Percentiles rank a stretch among this genome's conserved stretches.
These are phyloP conservation scores for Coenonympha arcania DNA, from an alignment of 2,888 invertebrate species.

Conservation along the genomic window DNA sequence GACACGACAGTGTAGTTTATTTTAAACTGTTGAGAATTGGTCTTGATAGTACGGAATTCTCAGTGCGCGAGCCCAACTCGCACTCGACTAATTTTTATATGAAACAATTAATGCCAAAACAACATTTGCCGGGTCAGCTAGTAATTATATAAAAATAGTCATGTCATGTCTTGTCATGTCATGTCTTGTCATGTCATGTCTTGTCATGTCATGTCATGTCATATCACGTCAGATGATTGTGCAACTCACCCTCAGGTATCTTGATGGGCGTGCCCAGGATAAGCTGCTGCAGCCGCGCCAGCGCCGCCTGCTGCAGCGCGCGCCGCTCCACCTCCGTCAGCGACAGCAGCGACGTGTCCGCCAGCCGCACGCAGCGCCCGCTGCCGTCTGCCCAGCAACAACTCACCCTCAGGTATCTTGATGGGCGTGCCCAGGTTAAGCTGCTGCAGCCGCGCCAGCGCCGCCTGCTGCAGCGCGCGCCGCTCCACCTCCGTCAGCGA, in stretches of 20 bases:
- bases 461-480: conserved; percentile 87
- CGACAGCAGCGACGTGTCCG: conserved; percentile 80
- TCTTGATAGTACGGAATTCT: too few relatives aligned
- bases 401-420: conserved; percentile 86
- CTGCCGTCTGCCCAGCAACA: conserved; percentile 84
- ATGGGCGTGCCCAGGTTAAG: conserved; percentile 87
- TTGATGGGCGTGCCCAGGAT: conserved; percentile 87
- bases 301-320: conserved; percentile 87
- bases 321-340: conserved; percentile 85
- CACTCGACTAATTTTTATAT: too few relatives aligned
- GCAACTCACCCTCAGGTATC: conserved; percentile 85
- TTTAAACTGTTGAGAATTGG: too few relatives aligned
- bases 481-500: conserved; percentile 85
- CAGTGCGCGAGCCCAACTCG: too few relatives aligned
- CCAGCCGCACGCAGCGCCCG: conserved; percentile 79
- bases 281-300: conserved; percentile 87
- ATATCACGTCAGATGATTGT: too few relatives aligned
- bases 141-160: too few relatives aligned
- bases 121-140: too few relatives aligned
- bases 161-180: too few relatives aligned
- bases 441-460: conserved; percentile 87
- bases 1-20: too few relatives aligned
- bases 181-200: too few relatives aligned
- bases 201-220: too few relatives aligned
- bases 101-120: too few relatives aligned